Evolutionary conservation across 1,140 invertebrate genomes (phyloP).

Genomic region (Asbolus verrucosus): DNA sequence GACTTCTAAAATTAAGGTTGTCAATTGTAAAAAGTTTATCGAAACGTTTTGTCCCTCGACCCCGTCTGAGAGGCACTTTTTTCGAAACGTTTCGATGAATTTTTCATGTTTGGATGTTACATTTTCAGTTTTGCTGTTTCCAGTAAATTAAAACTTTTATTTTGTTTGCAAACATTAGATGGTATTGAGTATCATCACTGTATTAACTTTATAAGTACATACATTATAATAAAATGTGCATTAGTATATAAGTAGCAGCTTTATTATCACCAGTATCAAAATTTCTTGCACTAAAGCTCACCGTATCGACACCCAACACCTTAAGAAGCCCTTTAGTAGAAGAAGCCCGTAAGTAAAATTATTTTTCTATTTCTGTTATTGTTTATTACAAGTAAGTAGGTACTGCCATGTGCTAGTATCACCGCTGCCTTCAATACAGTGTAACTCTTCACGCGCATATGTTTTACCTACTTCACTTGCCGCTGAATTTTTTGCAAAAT

Average conservation of each 20-base stretch:
- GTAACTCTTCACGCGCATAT: too few species aligned
- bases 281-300: constrained; percentile 26
- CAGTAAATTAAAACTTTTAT: constrained; percentile 25
- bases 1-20: neutral
- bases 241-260: constrained; percentile 47
- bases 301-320: constrained; percentile 14
- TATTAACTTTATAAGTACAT: constrained; percentile 43
- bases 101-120: constrained; percentile 8
- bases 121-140: constrained; percentile 26
- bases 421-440: too few species aligned
- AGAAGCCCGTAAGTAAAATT: constrained; percentile 39
- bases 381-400: too few species aligned
- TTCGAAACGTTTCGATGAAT: constrained; percentile 26
- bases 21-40: constrained; percentile 28
- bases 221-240: constrained; percentile 50
- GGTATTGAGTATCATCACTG: constrained; percentile 42
- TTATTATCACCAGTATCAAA: constrained; percentile 17
- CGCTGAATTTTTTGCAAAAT: too few species aligned
- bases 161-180: constrained; percentile 38
- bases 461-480: too few species aligned
- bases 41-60: constrained; percentile 9
- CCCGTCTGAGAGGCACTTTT: neutral
- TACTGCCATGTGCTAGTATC: too few species aligned
- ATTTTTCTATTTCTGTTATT: too few species aligned
- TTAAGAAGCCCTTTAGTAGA: neutral